Evolutionary conservation across 1,140 invertebrate species (phyloP).

Genomic region (Agrypnia vestita): DNA sequence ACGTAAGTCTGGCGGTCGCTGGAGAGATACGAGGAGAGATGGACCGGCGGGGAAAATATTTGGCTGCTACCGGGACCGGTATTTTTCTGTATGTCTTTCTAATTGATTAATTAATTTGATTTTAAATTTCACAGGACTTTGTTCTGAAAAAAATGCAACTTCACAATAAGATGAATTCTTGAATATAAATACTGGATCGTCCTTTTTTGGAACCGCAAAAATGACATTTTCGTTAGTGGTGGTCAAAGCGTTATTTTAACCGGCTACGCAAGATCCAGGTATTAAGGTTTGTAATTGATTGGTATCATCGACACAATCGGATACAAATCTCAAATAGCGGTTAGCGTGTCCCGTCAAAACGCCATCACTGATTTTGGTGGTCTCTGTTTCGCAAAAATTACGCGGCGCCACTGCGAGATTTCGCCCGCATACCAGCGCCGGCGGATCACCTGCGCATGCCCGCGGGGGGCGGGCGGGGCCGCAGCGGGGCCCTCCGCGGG

Average conservation of each 20-base stretch:
- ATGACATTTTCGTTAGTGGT: neutral
- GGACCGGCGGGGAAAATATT: neutral
- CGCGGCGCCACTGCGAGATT: slow-evolving; percentile 25
- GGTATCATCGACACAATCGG: too few species aligned
- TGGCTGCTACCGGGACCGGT: too few species aligned
- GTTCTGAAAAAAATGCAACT: too few species aligned
- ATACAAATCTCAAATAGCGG: too few species aligned
- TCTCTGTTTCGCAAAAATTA: neutral
- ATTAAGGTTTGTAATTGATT: neutral
- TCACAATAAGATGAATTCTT: too few species aligned
- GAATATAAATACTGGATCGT: too few species aligned
- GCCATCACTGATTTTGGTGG: neutral
- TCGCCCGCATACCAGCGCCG: slow-evolving; percentile 38
- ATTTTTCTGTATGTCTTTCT: too few species aligned
- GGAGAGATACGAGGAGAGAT: neutral
- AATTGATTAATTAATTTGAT: too few species aligned
- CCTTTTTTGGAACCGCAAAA: too few species aligned
- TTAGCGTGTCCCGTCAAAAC: neutral
- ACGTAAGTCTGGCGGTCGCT: too few species aligned
- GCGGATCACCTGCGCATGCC: slow-evolving; percentile 31
- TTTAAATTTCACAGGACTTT: too few species aligned
- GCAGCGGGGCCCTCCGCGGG: neutral
- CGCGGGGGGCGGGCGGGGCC: neutral
- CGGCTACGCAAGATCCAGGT: neutral
- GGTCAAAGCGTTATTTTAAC: neutral